Base-by-base conservation (phyloP, 2,113 vertebrate species). In the Dipodomys ordii region DNA sequence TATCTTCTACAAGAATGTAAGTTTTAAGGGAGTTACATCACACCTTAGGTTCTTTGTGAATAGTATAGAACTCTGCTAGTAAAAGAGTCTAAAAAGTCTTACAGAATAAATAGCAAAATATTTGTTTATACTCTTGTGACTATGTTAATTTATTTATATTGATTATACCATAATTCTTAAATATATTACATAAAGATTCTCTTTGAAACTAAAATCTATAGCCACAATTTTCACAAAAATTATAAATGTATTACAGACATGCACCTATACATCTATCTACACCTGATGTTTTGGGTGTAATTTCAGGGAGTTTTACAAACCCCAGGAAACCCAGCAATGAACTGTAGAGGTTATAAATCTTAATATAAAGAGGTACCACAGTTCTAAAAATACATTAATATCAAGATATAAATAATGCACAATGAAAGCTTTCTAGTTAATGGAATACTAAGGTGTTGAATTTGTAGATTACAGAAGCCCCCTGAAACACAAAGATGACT, bases 181-280 rank as follows among this genome's bases (percentile, higher is more conserved):
- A 35, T 88, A 74, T 87, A 6, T 44, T 67, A 27, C 25, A n/a
- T 76, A 92, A 68, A 88, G 3, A 25, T 85, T 78, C 9, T 73
- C 30, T 89, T 82, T 71, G n/a, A 83, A 88, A 94, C 35, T 71
- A 88, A 78, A 93, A 71, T 86, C 15, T 67, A 23, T 86, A 65
- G 30, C 1, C 4, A 88, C 4, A 64, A 3, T 88, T 82, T 83
- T 53, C 2, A 23, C 78, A 94, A 73, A 85, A 73, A 12, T 53
- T 28, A 30, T 64, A 18, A 64, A 60, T 8, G 9, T 32, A 69
- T 19, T 6, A 28, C 4, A 82, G 6, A 32, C 2, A 57, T 22
- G 10, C 6, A 74, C 5, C 53, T 16, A 57, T 57, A 81, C 7
- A 73, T 64, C 46, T 4, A 73, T 64, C 46, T 4, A n/a, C 3